These are phyloP conservation scores for Apteryx owenii DNA, from an alignment of 2,113 vertebrate species.

Conservation along the genomic window DNA sequence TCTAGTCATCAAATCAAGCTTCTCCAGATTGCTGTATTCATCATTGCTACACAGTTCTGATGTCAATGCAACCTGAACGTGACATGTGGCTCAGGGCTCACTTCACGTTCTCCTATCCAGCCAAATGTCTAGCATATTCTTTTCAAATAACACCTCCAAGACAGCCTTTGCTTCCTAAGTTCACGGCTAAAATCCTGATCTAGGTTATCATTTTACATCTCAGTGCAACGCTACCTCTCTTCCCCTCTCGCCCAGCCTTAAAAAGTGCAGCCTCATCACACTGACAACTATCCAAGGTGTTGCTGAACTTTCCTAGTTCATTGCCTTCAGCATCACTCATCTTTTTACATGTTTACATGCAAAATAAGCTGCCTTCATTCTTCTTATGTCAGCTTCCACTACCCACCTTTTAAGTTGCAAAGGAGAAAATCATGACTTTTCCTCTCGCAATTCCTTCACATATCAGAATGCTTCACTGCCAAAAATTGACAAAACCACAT, in stretches of 20 bases:
- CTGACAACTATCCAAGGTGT: background rate
- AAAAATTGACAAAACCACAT: background rate
- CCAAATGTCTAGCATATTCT: background rate
- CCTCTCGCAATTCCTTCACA: background rate
- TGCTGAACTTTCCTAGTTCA: background rate
- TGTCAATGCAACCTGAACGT: fast-evolving
- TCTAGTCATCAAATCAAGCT: background rate
- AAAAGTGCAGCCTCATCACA: fast-evolving
- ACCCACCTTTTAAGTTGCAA: background rate
- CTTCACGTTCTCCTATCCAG: background rate
- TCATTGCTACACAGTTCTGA: fast-evolving
- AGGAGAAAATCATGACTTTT: background rate
- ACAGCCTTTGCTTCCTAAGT: background rate
- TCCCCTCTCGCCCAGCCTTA: background rate
- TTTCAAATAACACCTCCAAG: background rate
- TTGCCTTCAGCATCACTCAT: background rate
- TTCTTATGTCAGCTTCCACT: background rate
- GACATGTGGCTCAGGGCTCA: background rate
- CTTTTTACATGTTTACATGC: background rate
- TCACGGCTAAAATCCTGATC: background rate
- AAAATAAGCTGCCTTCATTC: background rate
- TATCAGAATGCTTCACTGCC: background rate
- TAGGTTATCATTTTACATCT: background rate
- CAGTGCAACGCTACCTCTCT: background rate
- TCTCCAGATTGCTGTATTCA: background rate